Evolutionary conservation across 2,888 invertebrate genomes (phyloP), one percentile per base, ranked within the genome.

Genomic region (Scaptomyza cyrtandrae): DNA sequence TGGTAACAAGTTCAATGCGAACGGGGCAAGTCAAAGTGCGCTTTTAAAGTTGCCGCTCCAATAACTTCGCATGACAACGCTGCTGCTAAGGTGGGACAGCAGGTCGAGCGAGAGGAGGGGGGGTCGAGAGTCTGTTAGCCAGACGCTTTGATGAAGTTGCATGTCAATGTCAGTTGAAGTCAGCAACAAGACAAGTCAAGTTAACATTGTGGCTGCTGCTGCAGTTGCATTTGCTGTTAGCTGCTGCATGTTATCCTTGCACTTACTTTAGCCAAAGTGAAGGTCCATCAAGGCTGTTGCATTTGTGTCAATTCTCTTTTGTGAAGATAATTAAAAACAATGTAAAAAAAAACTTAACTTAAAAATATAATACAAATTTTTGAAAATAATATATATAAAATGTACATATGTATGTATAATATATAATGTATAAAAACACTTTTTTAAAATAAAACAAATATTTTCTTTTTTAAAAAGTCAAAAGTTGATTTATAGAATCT

Each of bases 11-110:
- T 83, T 83, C 83, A 83, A 86, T 80, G 84, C 69, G 72, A 71
- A 71, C 78, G 60, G 78, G 82, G 58, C 79, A 50, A 79, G 79
- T 81, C 78, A 79, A 79, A 79, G 85, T 80, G 86, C 76, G 77
- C 83, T 83, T 41, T 86, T 82, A 63, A 71, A 86, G 88, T 83
- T 82, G 88, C 88, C 83, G 88, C 88, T 77, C 88, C 86, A 83
- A 87, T 82, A 74, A 72, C 80, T 71, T 59, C 48, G 46, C 54
- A 33, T 75, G 73, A 58, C 75, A 64, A 64, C 31, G 31, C 44
- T 14, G 24, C 59, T 19, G 49, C 39, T 41, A 53, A 58, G 37
- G 14, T 0, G 2, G 31, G 11, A 29, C 19, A 55, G 49, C n/a
- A 35, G 41, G 31, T 31, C 46, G 13, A 43, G 48, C 53, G 24